Evolutionary conservation across 2,888 invertebrate species (phyloP), one percentile per base, ranked within the genome.

Genomic region (Elmis aenea): DNA sequence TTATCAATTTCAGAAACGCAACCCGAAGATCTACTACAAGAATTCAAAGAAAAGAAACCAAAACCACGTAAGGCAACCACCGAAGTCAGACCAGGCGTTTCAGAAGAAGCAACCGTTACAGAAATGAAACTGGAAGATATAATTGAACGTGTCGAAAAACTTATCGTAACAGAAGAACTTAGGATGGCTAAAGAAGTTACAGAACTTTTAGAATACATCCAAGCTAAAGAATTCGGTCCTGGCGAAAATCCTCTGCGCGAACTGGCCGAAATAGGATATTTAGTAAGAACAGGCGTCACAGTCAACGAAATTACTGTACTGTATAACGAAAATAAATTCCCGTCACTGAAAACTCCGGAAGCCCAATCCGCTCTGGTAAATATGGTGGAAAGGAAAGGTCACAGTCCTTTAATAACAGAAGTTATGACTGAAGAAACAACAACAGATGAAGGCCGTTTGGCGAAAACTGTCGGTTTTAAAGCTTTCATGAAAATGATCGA

Each of bases 401-500:
- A 87, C 54, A 85, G 85, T 1, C 77, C 86, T 1, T 67, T 90
- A 13, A 87, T 90, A 38, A 81, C 86, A 0, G 83, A 88, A 65
- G 84, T 89, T 29, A 71, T 89, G 30, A 83, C 85, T 0, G 86
- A 88, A 67, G 87, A 87, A 61, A 82, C 83, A 0, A 75, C 83
- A 1, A 78, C 83, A 31, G 86, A 86, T 59, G 87, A 88, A 62
- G 79, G 81, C 35, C 69, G 81, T 12, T 73, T 86, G 12, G 87
- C 85, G 2, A 82, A 85, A 1, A 86, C 85, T 31, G 84, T 85
- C 30, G 89, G 89, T 6, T 89, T 90, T 67, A 77, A 83, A 48
- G 89, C 90, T 3, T 86, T 90, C 63, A 81, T 90, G 70, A 81
- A 81, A 57, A 87, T 90, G 86, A 81, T 90, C 5, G 85, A 87